These are phyloP conservation scores for Myiozetetes cayanensis DNA, from an alignment of 2,113 vertebrate genomes.

Conservation along the genomic window DNA sequence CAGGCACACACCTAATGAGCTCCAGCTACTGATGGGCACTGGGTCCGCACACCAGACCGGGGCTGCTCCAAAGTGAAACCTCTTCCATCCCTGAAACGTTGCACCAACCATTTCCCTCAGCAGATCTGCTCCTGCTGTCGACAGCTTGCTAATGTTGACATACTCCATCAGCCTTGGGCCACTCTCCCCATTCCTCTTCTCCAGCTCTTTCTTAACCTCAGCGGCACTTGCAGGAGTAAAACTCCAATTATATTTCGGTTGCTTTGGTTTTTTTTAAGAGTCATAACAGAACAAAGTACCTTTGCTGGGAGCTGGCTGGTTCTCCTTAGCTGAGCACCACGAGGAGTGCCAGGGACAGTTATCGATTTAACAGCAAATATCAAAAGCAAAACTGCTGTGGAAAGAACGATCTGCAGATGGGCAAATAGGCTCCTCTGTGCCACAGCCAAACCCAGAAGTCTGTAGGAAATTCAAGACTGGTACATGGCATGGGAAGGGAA, in stretches of 20 bases:
- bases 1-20: conserved; percentile 27
- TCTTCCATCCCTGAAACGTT: not conserved
- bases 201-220: conserved; percentile 35
- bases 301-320: not conserved
- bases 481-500: not conserved
- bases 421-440: conserved; percentile 14
- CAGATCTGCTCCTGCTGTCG: conserved; percentile 17
- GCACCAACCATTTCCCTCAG: not conserved
- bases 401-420: conserved; percentile 47
- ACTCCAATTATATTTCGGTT: not conserved
- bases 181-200: conserved; percentile 11
- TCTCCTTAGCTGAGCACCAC: not conserved
- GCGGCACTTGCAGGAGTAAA: not conserved
- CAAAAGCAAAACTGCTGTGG: not conserved
- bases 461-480: not conserved
- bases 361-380: not conserved
- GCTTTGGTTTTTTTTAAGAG: conserved; percentile 8
- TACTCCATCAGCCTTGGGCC: conserved; percentile 56
- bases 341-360: not conserved
- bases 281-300: not conserved
- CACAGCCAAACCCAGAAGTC: conserved; percentile 12
- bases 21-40: not conserved
- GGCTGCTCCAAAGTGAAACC: conserved; percentile 41
- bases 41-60: not conserved
- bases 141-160: conserved; percentile 68